A percentile compares a stretch with the other conserved stretches of the same genome.
Conservation (phyloP, 2,888 invertebrate genomes). For the Cryptosula pallasiana region DNA sequence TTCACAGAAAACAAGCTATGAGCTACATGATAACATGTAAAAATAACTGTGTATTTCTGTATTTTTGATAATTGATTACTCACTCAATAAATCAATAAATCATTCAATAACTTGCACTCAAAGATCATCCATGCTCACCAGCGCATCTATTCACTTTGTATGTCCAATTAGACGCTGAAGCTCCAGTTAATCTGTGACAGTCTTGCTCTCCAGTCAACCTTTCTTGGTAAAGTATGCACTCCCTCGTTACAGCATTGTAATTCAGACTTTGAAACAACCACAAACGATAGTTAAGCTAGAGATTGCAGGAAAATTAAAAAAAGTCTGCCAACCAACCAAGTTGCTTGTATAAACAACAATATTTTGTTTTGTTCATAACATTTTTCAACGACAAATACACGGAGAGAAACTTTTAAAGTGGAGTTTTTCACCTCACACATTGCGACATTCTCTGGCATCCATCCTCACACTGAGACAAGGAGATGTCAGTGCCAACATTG, state of each 20-base stretch:
- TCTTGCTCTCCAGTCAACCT: background rate
- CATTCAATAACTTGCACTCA: too few relatives aligned
- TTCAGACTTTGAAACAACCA: background rate
- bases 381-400: too few relatives aligned
- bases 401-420: background rate
- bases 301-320: background rate
- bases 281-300: background rate
- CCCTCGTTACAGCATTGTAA: background rate
- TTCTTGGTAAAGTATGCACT: background rate
- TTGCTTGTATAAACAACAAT: too few relatives aligned
- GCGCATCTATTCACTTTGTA: slow-evolving; percentile 5
- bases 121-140: too few relatives aligned
- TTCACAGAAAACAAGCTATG: too few relatives aligned
- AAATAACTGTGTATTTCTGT: too few relatives aligned
- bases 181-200: slow-evolving; percentile 5
- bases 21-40: too few relatives aligned
- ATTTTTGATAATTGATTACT: too few relatives aligned
- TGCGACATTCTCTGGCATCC: background rate
- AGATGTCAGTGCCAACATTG: background rate
- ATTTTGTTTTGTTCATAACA: too few relatives aligned
- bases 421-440: background rate
- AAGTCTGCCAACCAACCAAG: too few relatives aligned
- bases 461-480: background rate
- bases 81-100: too few relatives aligned
- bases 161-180: background rate